These are phyloP conservation scores for Micropterix aruncella DNA, from an alignment of 2,888 invertebrate genomes.

Conservation along the genomic window DNA sequence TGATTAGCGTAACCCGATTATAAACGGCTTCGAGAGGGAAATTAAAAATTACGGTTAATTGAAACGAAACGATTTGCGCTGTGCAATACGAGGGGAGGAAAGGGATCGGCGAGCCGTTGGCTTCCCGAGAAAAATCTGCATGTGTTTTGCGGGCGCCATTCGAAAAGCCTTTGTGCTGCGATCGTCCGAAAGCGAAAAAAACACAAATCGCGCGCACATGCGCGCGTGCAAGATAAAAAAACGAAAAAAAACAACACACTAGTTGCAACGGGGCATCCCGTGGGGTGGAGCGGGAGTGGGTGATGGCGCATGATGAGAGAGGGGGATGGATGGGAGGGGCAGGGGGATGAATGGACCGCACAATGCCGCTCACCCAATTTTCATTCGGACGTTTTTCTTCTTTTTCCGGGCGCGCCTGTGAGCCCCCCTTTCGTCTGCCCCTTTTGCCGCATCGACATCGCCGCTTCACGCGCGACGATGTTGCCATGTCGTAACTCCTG, in stretches of 20 bases:
- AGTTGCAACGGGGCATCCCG: conserved; percentile 8
- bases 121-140: too few species aligned
- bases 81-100: too few species aligned
- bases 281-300: conserved; percentile 14
- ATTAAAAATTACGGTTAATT: too few species aligned
- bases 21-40: too few species aligned
- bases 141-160: too few species aligned
- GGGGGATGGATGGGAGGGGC: conserved; percentile 11
- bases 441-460: background rate
- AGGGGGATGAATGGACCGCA: background rate
- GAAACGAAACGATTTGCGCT: too few species aligned
- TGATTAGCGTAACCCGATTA: too few species aligned
- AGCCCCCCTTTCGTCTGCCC: background rate
- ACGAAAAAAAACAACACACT: background rate
- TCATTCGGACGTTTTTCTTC: background rate
- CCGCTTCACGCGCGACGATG: background rate
- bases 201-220: background rate
- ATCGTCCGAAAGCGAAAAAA: background rate
- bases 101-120: too few species aligned
- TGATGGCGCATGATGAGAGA: conserved; percentile 16
- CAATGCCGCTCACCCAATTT: background rate
- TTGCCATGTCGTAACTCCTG: too few species aligned
- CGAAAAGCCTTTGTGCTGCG: too few species aligned
- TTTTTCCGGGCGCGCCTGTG: background rate
- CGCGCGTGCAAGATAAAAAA: background rate